Conservation (phyloP, 1,140 invertebrate species). For the Atta texana region DNA sequence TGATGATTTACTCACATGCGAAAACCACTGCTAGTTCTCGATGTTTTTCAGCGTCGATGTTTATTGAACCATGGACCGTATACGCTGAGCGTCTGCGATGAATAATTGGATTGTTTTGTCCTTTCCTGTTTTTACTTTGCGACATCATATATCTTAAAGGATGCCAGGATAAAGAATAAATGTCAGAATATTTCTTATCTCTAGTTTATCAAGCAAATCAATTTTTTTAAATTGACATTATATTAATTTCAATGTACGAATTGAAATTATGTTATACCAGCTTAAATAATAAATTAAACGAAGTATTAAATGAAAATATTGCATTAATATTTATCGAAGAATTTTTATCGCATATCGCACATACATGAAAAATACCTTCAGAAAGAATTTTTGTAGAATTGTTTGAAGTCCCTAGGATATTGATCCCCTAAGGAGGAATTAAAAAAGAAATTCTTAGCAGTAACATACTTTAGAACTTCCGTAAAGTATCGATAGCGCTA, state of each 20-base stretch:
- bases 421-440: slow-evolving; percentile 16
- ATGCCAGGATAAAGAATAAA: neutral
- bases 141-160: neutral
- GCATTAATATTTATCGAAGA: neutral
- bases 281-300: neutral
- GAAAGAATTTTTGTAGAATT: slow-evolving; percentile 8
- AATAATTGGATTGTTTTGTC: slow-evolving; percentile 10
- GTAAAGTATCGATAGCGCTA: slow-evolving; percentile 49
- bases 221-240: neutral
- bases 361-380: neutral
- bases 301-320: neutral
- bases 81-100: neutral
- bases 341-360: neutral
- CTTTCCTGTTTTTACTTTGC: neutral
- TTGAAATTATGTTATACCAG: neutral
- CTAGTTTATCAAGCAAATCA: neutral
- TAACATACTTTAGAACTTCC: slow-evolving; percentile 27
- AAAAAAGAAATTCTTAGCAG: slow-evolving; percentile 37
- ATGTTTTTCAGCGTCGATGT: slow-evolving; percentile 26
- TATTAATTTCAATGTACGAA: neutral
- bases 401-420: slow-evolving; percentile 12
- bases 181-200: neutral
- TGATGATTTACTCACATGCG: slow-evolving; percentile 42
- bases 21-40: neutral
- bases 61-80: slow-evolving; percentile 7